phyloP scores from a whole-genome alignment of 35 echinoderm and acorn worm species.

The Acanthaster planci region DNA sequence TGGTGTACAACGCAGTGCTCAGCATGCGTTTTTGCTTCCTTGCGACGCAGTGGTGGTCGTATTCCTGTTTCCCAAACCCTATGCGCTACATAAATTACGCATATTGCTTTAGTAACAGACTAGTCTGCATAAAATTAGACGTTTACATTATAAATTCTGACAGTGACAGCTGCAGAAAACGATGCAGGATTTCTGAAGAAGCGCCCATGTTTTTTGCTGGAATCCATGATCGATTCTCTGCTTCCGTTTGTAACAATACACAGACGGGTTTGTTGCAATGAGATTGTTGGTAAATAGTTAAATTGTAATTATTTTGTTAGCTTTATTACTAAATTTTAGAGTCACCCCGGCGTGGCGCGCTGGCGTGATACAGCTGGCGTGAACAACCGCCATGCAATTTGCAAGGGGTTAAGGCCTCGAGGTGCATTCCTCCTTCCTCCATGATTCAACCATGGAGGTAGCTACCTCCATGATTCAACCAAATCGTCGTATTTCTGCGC shows the following conservation, averaged over 20 bases:
- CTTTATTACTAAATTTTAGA: too few relatives aligned
- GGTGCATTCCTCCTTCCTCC: too few relatives aligned
- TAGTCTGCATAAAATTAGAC: slow-evolving; percentile 3
- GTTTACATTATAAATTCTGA: background rate
- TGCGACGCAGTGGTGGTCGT: background rate
- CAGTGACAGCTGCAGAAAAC: slow-evolving; percentile 10
- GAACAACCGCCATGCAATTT: too few relatives aligned
- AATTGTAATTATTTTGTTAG: too few relatives aligned
- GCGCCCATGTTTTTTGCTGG: background rate
- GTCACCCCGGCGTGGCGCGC: too few relatives aligned
- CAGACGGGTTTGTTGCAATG: background rate
- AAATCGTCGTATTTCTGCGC: too few relatives aligned
- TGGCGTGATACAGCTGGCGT: too few relatives aligned
- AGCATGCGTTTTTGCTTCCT: background rate
- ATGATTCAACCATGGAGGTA: too few relatives aligned
- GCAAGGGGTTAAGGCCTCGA: too few relatives aligned
- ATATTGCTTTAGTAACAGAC: too few relatives aligned
- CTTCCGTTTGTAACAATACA: background rate
- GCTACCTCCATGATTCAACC: too few relatives aligned
- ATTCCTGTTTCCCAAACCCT: background rate
- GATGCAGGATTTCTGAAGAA: background rate
- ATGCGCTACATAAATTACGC: too few relatives aligned
- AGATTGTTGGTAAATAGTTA: background rate
- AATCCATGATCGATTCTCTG: background rate
- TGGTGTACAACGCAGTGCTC: background rate